Conservation (phyloP, 2,113 vertebrate species). For the Mus spicilegus region DNA sequence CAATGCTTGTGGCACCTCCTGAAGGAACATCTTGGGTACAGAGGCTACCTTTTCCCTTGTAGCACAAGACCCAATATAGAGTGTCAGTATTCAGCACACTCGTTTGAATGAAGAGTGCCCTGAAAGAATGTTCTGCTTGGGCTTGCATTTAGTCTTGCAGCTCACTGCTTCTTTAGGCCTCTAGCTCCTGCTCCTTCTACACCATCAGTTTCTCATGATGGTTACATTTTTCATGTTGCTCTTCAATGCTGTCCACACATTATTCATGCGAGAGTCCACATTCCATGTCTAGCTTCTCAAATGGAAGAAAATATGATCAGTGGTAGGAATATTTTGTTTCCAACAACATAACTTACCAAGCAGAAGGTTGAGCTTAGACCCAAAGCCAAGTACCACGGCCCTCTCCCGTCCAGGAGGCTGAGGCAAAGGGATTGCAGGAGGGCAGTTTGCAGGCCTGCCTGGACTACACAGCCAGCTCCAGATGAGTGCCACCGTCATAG, state of each 20-base stretch:
- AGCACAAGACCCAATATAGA: neutral
- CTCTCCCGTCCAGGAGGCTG: neutral
- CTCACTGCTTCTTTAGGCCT: neutral
- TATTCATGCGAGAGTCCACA: neutral
- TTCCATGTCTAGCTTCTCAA: neutral
- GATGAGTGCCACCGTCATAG: neutral
- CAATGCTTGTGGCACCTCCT: neutral
- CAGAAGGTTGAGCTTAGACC: neutral
- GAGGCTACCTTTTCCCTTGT: neutral
- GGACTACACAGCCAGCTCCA: neutral
- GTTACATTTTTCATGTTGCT: neutral
- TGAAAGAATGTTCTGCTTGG: neutral
- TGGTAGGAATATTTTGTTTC: conserved; percentile 7
- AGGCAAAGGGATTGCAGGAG: neutral
- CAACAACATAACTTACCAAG: neutral
- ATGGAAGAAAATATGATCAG: neutral
- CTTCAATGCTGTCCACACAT: conserved; percentile 36
- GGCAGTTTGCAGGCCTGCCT: neutral
- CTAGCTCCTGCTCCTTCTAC: neutral
- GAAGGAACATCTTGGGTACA: neutral
- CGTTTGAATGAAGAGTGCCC: neutral
- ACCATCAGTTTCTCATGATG: neutral
- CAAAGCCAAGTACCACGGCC: neutral
- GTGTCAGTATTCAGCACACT: neutral
- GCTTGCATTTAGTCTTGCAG: neutral